Evolutionary conservation across 2,888 invertebrate species (phyloP), one percentile per base, ranked within the genome.

Genomic region (Philereme vetulata): DNA sequence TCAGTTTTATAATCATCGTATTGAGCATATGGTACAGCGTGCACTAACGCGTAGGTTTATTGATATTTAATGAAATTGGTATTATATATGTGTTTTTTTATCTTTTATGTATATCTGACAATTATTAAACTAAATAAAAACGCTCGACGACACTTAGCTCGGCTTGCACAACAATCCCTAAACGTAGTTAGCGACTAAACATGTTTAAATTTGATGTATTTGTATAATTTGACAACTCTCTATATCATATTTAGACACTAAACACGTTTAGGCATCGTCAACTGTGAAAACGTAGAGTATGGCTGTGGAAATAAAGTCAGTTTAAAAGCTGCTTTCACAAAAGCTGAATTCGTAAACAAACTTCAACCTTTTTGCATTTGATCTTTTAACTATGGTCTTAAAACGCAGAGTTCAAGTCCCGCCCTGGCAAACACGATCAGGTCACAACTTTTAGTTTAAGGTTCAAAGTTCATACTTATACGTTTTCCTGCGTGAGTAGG

Each of bases 401-500:
- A 51, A 56, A 45, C 38, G 56, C 42, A 9, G 50, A 8, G 36
- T 21, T 34, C 46, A 47, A 45, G 44, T 34, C 7, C 35, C 10
- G n/a, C 33, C 32, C 42, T 35, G 46, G 42, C 51, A 21, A 11
- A 35, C 8, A 42, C 43, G 43, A 48, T 42, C 45, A 38, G 10
- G 10, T 42, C 38, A 38, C 10, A 46, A 35, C 44, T 46, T 51
- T 45, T 34, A 33, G 46, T 56, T 51, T 34, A 33, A 10, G 44
- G 45, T 50, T 59, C 58, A 58, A 10, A 59, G 52, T 51, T 38
- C 11, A 46, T 49, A 43, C 49, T 56, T 51, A 56, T 55, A 45
- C 11, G 33, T 11, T 56, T 50, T 43, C 48, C 48, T 49, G 44
- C 7, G 35, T 44, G n/a, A 8, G n/a, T 36, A 44, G 5, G 56